Base-by-base conservation (phyloP, 2,113 vertebrate genomes). In the Parotia lawesii region DNA sequence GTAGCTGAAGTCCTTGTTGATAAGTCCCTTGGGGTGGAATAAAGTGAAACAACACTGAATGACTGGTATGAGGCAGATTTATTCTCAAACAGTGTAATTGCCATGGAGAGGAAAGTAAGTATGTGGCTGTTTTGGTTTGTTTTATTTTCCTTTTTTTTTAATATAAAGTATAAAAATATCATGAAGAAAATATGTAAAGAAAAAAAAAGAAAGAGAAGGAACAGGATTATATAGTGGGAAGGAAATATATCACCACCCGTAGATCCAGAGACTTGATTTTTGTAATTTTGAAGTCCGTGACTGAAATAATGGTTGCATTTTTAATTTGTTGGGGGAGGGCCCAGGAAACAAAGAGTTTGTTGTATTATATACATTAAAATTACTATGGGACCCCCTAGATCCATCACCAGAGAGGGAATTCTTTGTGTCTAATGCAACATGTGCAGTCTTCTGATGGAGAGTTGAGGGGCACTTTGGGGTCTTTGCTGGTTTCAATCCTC, bases 381-480 rank as follows among this genome's bases (percentile, higher is more conserved):
- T 38, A 40, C 1, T 6, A 6, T 53, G 9, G 44, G 16, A 74
- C 66, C 13, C 23, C 38, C 20, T 29, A 29, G 38, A 53, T 45
- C 38, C 13, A 51, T 45, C 24, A 8, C 16, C 28, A 60, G 9
- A 6, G 13, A 53, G 29, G 20, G 9, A 67, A n/a, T 40, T 45
- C 19, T 45, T 60, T 12, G 7, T 35, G n/a, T 60, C 24, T 60
- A 51, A 53, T 31, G 38, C 16, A 31, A 15, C 29, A 21, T 5
- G 11, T 38, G 38, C 38, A 81, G 17, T 53, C 29, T 45, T 53
- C 38, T 67, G 28, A 25, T 31, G 38, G 16, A 60, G 28, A 81
- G 11, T 25, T 0, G 0, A 11, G 15, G 33, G 5, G 6, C 5
- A 73, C 10, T 28, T 37, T 51, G 37, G 19, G 15, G 21, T 80